Percentiles rank a stretch among this genome's conserved stretches.
phyloP scores from a whole-genome alignment of 2,113 vertebrate genomes.

The Melanostigma gelatinosum region DNA sequence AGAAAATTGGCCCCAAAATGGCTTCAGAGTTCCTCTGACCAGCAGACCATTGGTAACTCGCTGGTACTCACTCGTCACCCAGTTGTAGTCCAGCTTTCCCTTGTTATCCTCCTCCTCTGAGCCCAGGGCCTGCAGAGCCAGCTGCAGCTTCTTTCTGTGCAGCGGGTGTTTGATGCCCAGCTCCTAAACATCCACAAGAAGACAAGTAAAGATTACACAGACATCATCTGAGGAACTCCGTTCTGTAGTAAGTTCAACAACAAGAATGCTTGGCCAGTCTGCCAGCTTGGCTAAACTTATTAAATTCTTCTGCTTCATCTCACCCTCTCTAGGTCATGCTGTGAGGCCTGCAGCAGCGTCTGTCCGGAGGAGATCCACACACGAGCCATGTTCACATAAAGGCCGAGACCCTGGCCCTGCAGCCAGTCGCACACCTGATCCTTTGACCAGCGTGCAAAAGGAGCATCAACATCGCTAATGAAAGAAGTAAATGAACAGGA shows the following conservation, averaged over 20 bases:
- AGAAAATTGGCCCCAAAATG: neutral
- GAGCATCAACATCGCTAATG: slow-evolving; percentile 92
- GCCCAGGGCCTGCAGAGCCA: slow-evolving; percentile 94
- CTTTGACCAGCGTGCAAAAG: slow-evolving; percentile 96
- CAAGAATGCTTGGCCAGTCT: neutral
- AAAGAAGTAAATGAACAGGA: neutral
- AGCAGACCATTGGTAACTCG: neutral
- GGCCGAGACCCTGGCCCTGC: slow-evolving; percentile 93
- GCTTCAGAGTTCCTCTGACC: neutral
- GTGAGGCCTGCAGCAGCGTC: slow-evolving; percentile 95
- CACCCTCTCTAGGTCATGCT: slow-evolving; percentile 96
- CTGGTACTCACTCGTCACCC: slow-evolving; percentile 93
- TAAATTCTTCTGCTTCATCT: slow-evolving; percentile 51
- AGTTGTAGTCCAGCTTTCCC: slow-evolving; percentile 95
- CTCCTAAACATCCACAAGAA: slow-evolving; percentile 83
- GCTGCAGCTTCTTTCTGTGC: slow-evolving; percentile 97
- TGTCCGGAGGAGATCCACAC: slow-evolving; percentile 95
- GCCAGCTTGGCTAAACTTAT: neutral
- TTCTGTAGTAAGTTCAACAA: neutral
- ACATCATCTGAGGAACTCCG: neutral
- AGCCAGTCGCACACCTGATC: slow-evolving; percentile 98
- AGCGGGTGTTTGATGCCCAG: slow-evolving; percentile 94
- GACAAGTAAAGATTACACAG: neutral
- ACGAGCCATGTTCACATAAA: slow-evolving; percentile 88
- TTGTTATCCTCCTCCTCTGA: slow-evolving; percentile 97